phyloP scores from a whole-genome alignment of 2,797 vertebrate species.

The Perodicticus potto region DNA sequence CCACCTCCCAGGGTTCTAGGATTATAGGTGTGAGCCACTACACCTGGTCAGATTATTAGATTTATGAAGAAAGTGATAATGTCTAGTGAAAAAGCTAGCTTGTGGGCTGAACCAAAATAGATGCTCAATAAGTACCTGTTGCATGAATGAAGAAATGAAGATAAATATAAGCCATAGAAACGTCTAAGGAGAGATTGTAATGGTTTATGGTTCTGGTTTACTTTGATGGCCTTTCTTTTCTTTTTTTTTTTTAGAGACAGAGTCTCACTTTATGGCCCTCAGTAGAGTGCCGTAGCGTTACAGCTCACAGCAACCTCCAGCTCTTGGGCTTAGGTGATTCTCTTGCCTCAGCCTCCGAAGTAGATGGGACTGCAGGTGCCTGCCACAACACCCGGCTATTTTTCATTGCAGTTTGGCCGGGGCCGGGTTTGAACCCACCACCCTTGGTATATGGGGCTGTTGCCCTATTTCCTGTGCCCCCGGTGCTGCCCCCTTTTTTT shows the following conservation, averaged over 20 bases:
- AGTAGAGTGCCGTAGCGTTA: too few species aligned
- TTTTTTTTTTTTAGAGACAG: background rate
- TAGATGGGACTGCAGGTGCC: too few species aligned
- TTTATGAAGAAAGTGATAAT: background rate
- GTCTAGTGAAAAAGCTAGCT: background rate
- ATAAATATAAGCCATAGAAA: background rate
- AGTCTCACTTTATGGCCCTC: too few species aligned
- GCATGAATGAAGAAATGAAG: background rate
- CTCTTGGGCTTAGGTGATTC: too few species aligned
- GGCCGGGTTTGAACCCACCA: too few species aligned
- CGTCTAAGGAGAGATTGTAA: background rate
- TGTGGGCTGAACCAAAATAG: background rate
- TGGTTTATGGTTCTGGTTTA: background rate
- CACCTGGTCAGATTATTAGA: background rate
- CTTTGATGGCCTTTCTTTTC: background rate
- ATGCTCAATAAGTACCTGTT: background rate
- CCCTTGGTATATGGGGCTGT: too few species aligned
- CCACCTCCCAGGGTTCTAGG: background rate
- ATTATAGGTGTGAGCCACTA: background rate
- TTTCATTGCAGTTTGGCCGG: too few species aligned
- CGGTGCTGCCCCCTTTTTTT: too few species aligned
- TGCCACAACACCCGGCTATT: too few species aligned
- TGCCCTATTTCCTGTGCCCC: too few species aligned
- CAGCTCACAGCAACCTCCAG: too few species aligned
- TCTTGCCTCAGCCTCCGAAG: too few species aligned